Conservation (phyloP, 2,113 vertebrate genomes). For the Apeltes quadracus region DNA sequence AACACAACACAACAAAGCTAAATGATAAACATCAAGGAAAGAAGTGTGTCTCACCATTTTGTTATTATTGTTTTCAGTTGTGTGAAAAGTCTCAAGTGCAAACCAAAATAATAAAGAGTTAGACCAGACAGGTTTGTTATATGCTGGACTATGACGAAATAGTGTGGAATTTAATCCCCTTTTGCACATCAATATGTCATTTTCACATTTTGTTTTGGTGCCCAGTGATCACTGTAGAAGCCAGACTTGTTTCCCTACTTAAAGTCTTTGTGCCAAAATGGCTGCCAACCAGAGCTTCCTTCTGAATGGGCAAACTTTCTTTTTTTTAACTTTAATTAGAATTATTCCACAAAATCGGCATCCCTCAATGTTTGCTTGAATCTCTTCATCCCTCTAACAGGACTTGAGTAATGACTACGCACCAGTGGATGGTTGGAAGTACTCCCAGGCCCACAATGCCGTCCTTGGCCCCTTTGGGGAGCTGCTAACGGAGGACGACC, state of each 20-base stretch:
- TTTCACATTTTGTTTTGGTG: background rate
- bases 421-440: conserved; percentile 82
- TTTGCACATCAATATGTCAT: background rate
- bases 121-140: background rate
- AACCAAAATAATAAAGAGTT: background rate
- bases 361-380: background rate
- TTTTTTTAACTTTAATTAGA: background rate
- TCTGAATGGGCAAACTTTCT: background rate
- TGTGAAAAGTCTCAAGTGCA: background rate
- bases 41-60: background rate
- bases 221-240: background rate
- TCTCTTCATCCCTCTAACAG: conserved; percentile 43
- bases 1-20: background rate
- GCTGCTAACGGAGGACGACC: conserved; percentile 89
- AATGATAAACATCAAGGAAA: background rate
- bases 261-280: background rate
- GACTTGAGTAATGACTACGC: conserved; percentile 45
- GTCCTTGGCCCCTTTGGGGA: conserved; percentile 93
- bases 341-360: background rate
- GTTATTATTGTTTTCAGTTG: background rate
- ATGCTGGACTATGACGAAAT: background rate
- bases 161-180: background rate
- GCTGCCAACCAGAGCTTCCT: background rate
- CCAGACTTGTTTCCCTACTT: background rate
- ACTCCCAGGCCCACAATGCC: conserved; percentile 84